These are phyloP conservation scores for Rhynchopsitta pachyrhyncha DNA, from an alignment of 2,113 vertebrate genomes.

Conservation along the genomic window DNA sequence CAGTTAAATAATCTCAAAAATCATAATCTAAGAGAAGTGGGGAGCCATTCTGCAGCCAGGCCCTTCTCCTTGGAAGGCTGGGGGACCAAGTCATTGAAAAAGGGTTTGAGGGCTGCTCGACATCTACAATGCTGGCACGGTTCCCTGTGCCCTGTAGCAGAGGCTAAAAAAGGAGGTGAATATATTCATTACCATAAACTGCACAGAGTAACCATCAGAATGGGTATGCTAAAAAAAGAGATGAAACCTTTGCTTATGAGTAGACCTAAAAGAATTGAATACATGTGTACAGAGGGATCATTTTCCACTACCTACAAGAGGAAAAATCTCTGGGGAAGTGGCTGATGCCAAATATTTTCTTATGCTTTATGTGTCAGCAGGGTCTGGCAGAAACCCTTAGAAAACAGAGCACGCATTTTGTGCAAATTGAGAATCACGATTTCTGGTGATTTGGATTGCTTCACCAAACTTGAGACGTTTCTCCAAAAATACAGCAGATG, in stretches of 20 bases:
- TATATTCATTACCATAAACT: slow-evolving; percentile 39
- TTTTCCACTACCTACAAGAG: slow-evolving; percentile 66
- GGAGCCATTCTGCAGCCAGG: not conserved
- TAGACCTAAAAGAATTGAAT: slow-evolving; percentile 48
- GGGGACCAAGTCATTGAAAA: not conserved
- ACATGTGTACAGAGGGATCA: slow-evolving; percentile 56
- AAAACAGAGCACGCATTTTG: slow-evolving; percentile 34
- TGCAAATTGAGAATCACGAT: slow-evolving; percentile 41
- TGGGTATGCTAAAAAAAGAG: slow-evolving; percentile 47
- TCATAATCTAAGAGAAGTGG: not conserved
- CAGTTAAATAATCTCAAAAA: not conserved
- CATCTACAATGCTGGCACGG: not conserved
- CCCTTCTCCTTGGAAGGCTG: not conserved
- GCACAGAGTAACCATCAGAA: slow-evolving; percentile 36
- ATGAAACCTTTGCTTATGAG: slow-evolving; percentile 49
- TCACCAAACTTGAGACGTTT: slow-evolving; percentile 17
- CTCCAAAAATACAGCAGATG: slow-evolving; percentile 46
- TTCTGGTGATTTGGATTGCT: slow-evolving; percentile 36
- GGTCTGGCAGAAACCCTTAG: slow-evolving; percentile 52
- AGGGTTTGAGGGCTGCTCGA: not conserved
- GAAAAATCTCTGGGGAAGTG: slow-evolving; percentile 56
- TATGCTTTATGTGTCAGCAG: slow-evolving; percentile 42
- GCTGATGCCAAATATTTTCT: slow-evolving; percentile 59
- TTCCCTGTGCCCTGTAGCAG: slow-evolving; percentile 14
- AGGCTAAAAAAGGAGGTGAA: slow-evolving; percentile 57